Evolutionary conservation across 2,113 vertebrate genomes (phyloP).

Genomic region (Camelus dromedarius): DNA sequence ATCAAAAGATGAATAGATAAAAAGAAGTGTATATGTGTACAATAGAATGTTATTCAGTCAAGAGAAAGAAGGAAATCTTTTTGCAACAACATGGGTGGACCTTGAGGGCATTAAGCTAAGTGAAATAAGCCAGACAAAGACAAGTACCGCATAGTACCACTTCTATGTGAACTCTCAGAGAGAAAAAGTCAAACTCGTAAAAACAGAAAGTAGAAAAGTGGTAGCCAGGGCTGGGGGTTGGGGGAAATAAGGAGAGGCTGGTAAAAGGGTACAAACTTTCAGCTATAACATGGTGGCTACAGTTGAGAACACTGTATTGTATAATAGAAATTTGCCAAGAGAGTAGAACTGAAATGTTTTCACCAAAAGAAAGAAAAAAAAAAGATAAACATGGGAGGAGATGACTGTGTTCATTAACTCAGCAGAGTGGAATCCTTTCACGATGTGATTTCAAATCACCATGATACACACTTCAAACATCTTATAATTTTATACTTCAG

Average conservation of each 20-base stretch:
- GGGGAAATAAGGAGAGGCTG: not conserved
- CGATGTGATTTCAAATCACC: not conserved
- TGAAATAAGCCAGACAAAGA: not conserved
- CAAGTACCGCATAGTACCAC: not conserved
- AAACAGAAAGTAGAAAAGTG: not conserved
- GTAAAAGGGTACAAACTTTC: not conserved
- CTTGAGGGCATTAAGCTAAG: not conserved
- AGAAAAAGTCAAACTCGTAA: not conserved
- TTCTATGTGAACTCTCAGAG: not conserved
- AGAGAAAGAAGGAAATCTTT: not conserved
- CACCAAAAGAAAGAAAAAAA: not conserved
- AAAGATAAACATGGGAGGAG: not conserved
- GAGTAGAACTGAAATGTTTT: not conserved
- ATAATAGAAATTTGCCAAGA: not conserved
- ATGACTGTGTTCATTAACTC: not conserved
- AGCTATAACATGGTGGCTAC: not conserved
- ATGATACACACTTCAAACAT: not conserved
- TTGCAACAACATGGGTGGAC: not conserved
- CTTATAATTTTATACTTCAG: not conserved
- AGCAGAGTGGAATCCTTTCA: not conserved
- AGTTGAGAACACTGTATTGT: not conserved
- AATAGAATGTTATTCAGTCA: not conserved
- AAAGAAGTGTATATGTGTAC: not conserved
- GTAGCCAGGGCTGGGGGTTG: not conserved
- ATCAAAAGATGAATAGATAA: not conserved